Percentiles rank a stretch among this genome's conserved stretches.
These are phyloP conservation scores for Holcopasites calliopsidis DNA, from an alignment of 1,140 invertebrate genomes.

Conservation along the genomic window DNA sequence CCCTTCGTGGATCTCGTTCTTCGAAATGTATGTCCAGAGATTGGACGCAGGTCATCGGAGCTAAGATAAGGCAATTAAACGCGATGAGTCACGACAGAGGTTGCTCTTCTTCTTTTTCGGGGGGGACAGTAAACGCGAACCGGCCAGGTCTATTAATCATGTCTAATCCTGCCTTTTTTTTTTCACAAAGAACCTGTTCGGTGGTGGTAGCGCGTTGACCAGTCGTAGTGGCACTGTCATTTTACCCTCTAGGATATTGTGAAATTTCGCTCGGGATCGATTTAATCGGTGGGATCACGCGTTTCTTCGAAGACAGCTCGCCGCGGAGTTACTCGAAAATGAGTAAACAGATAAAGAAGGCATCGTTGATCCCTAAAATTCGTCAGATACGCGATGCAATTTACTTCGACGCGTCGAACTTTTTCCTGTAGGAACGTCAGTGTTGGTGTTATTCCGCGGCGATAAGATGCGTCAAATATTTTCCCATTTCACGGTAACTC, in stretches of 20 bases:
- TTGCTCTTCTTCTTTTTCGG: neutral
- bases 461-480: neutral
- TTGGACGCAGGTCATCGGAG: neutral
- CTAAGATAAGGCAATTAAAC: slow-evolving; percentile 29
- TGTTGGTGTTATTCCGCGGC: neutral
- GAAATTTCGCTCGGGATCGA: neutral
- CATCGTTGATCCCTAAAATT: neutral
- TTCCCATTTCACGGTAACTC: neutral
- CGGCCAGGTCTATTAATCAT: slow-evolving; percentile 8
- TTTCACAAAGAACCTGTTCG: neutral
- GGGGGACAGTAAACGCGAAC: neutral
- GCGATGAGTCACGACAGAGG: slow-evolving; percentile 25
- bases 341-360: neutral
- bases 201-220: neutral
- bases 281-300: no score
- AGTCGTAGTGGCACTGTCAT: neutral
- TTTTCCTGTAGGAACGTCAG: neutral
- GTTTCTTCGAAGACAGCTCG: neutral
- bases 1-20: neutral
- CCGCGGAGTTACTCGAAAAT: neutral
- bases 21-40: neutral
- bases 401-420: neutral
- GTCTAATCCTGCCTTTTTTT: neutral
- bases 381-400: neutral
- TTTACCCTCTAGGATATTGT: neutral